Conservation (phyloP, 2,113 vertebrate genomes). For the Oreamnos americanus region DNA sequence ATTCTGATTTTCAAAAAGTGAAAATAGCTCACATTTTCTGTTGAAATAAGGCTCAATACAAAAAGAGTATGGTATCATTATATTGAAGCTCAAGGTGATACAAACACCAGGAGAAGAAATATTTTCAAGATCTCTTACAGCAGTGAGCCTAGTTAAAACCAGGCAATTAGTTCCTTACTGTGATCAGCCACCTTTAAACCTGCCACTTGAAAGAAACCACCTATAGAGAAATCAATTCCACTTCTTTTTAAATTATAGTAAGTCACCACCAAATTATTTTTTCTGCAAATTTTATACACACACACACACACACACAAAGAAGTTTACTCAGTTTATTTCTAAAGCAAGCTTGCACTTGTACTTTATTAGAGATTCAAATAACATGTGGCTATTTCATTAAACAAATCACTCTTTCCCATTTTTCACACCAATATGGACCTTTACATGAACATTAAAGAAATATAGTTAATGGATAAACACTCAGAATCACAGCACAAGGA, state of each 20-base stretch:
- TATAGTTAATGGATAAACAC: not conserved
- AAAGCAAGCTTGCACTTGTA: not conserved
- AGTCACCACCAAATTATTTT: conserved; percentile 36
- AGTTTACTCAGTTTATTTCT: conserved; percentile 23
- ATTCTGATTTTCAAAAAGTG: not conserved
- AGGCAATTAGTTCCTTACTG: conserved; percentile 40
- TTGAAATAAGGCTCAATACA: not conserved
- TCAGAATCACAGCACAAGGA: not conserved
- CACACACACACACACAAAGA: not conserved
- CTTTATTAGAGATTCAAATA: not conserved
- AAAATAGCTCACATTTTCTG: not conserved
- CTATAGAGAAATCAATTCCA: conserved; percentile 28
- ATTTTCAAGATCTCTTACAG: not conserved
- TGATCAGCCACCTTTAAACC: conserved; percentile 25
- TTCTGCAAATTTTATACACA: not conserved
- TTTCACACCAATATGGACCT: not conserved
- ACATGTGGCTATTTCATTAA: not conserved
- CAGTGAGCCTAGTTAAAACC: not conserved
- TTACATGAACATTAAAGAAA: conserved; percentile 2
- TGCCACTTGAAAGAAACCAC: not conserved
- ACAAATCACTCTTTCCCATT: not conserved
- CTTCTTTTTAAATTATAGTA: conserved; percentile 21
- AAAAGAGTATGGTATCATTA: not conserved
- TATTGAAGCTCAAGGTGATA: conserved; percentile 9
- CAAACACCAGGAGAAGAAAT: not conserved